Evolutionary conservation across 2,888 invertebrate species (phyloP).

Genomic region (Eupithecia pulchellata): DNA sequence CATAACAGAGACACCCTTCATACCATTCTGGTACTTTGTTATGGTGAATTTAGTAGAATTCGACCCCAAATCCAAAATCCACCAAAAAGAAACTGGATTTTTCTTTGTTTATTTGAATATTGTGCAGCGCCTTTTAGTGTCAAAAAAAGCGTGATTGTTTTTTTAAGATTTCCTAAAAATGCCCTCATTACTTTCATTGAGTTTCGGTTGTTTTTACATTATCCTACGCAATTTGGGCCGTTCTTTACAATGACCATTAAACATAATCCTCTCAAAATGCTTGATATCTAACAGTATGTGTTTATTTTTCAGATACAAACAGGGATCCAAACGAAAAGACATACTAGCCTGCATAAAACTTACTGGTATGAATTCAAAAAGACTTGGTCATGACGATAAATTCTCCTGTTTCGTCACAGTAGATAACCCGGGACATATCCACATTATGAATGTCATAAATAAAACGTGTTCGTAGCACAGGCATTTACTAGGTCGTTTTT

Average conservation of each 20-base stretch:
- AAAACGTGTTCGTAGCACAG: conserved; percentile 56
- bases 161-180: no score
- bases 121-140: no score
- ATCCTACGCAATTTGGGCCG: not conserved
- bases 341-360: conserved; percentile 79
- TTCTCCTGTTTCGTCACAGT: conserved; percentile 87
- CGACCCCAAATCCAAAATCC: no score
- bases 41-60: no score
- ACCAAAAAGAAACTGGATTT: no score
- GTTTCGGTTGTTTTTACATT: not conserved
- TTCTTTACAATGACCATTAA: not conserved
- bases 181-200: no score
- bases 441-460: conserved; percentile 83
- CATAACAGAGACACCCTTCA: no score
- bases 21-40: no score
- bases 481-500: conserved; percentile 23
- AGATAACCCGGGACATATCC: conserved; percentile 86
- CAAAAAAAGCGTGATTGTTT: no score
- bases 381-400: conserved; percentile 72
- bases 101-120: no score
- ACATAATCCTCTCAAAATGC: not conserved
- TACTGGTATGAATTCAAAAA: conserved; percentile 75
- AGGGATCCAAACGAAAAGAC: conserved; percentile 74
- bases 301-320: conserved; percentile 66
- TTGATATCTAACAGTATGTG: not conserved